Evolutionary conservation across 1,140 invertebrate species (phyloP), one percentile per base, ranked within the genome.

Genomic region (Neodiprion virginianus): DNA sequence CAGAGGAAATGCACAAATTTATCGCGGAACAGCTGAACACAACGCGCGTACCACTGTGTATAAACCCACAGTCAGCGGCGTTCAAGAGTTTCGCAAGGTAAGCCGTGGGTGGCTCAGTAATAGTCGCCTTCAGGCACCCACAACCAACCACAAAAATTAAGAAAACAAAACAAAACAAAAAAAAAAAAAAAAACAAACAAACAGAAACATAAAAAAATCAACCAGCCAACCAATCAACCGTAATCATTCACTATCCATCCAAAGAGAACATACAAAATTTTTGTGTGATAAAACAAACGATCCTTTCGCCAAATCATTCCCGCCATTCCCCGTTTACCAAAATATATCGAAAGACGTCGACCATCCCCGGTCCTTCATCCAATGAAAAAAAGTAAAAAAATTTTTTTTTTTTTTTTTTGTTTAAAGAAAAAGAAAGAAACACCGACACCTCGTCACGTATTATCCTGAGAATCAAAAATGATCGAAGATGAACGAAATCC

Each of bases 81-180:
- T 99, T 99, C 92, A 99, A 98, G 91, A 98, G 96, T 92, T 99
- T 99, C 93, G 96, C 97, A 91, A 99, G 96, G 96, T 99, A 95
- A 96, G 94, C 90, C 82, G 82, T 65, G 50, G 77, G 68, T 67
- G 53, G 53, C 53, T 61, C 53, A 61, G 53, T 61, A 61, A 61
- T 61, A 61, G 53, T 61, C 53, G 53, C 8, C 75, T 82, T 72
- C 76, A 77, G 77, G 76, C 78, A 74, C 73, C 67, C 48, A 14
- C 67, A 69, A 74, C 67, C 73, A 74, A 69, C n/a, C 50, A 48
- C 28, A 40, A 17, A 73, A 14, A 69, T 21, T 21, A 21, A 21
- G 17, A 21, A 61, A 53, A 21, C 17, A 72, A 12, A 40, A 40
- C 1, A 40, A 40, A 40, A 40, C 1, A 2, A 40, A 40, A 40